Base-by-base conservation (phyloP, 2,888 invertebrate genomes). In the Dicyrtoma fusca region DNA sequence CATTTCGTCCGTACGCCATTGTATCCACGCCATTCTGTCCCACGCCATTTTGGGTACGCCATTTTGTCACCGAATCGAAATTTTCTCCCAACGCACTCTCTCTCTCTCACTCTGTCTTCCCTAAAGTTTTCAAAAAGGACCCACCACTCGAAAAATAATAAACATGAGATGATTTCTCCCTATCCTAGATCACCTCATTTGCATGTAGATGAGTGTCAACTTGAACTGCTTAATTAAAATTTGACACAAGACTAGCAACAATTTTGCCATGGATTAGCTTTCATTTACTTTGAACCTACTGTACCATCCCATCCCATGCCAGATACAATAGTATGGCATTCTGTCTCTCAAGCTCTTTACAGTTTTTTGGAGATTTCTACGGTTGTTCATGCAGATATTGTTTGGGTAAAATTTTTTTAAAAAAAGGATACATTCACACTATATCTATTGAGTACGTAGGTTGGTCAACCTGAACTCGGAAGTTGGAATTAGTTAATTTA, bases 121-220 rank as follows among this genome's bases (percentile, higher is more conserved):
- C 10, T 8, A 44, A 44, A 44, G 45, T 51, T 51, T 51, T 51
- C 11, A 51, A 19, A 11, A 8, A 11, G n/a, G 26, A n/a, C 3
- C 23, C 23, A 11, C n/a, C n/a, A 23, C 14, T 49, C 19, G 17
- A 59, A 66, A 72, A 65, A 72, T 69, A 72, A 72, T 72, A 62
- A 72, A 72, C 68, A 69, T 17, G n/a, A 66, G 34, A 65, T 59
- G n/a, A 10, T 19, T 49, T n/a, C 17, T 34, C 21, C 45, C 34
- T 49, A 25, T n/a, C 6, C 19, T n/a, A 66, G 66, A 57, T 59
- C 25, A 53, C 21, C 51, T 73, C 59, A 73, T 73, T 73, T 73
- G 51, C 73, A 73, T 73, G 64, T 55, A 73, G 62, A 73, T 69
- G 53, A 69, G 55, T 69, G 73, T 73, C 69, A 71, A 71, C 19